Percentiles rank a stretch among this genome's conserved stretches.
These are phyloP conservation scores for Polydesmus complanatus DNA, from an alignment of 2,888 invertebrate genomes.

Conservation along the genomic window DNA sequence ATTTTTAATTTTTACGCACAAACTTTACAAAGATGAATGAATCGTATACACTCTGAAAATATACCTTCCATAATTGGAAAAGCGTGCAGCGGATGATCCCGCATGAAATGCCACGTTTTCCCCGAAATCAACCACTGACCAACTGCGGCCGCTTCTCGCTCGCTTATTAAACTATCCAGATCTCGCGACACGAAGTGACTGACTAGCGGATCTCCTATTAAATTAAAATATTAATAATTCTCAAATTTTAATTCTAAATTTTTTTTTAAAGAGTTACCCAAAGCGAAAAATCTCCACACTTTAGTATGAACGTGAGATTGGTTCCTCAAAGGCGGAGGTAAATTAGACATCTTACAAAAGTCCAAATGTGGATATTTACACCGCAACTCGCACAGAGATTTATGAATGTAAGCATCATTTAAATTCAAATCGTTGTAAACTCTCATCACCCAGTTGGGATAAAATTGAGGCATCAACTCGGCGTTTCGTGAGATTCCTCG, in stretches of 20 bases:
- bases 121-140: conserved; percentile 19
- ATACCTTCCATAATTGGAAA: conserved; percentile 7
- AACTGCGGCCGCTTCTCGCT: conserved; percentile 21
- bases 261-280: conserved; percentile 12
- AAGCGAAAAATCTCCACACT: conserved; percentile 12
- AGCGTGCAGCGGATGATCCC: conserved; percentile 20
- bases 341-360: conserved; percentile 3
- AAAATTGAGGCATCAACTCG: not conserved
- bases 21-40: no score
- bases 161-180: conserved; percentile 18
- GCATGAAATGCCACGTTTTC: conserved; percentile 21
- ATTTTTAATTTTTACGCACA: not conserved
- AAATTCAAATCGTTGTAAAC: conserved; percentile 8
- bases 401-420: not conserved
- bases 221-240: not conserved
- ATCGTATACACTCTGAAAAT: no score
- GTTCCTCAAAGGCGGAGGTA: conserved; percentile 6
- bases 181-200: conserved; percentile 20
- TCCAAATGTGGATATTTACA: conserved; percentile 9
- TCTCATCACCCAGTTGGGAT: conserved; percentile 12
- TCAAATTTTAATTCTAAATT: no score
- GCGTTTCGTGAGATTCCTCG: not conserved
- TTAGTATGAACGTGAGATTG: not conserved
- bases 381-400: conserved; percentile 5
- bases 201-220: conserved; percentile 19